Conservation (phyloP, 2,888 invertebrate genomes). For the Dromius quadrimaculatus region DNA sequence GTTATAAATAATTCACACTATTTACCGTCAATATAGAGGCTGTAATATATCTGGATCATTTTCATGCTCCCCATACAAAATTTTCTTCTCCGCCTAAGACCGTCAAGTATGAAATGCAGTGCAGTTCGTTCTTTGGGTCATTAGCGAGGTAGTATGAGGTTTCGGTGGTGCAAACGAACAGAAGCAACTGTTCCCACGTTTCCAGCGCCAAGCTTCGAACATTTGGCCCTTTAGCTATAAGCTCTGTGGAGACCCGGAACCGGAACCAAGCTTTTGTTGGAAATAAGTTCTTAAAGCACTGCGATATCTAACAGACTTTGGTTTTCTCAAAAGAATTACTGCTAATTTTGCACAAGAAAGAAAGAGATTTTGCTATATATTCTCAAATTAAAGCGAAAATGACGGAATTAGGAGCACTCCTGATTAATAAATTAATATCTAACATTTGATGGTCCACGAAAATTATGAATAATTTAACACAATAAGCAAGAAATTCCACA, state of each 20-base stretch:
- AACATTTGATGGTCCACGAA: not conserved
- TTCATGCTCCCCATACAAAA: not conserved
- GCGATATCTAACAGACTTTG: not conserved
- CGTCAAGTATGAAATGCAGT: constrained; percentile 34
- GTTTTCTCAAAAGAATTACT: no score
- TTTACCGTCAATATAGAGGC: no score
- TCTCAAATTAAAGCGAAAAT: not conserved
- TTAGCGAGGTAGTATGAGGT: not conserved
- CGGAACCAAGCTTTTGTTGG: not conserved
- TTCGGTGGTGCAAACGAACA: not conserved
- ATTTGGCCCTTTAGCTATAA: constrained; percentile 8
- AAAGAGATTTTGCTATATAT: not conserved
- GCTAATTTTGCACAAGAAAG: not conserved
- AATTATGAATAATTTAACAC: not conserved
- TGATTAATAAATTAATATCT: constrained; percentile 11
- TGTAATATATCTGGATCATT: no score
- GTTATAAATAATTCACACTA: no score
- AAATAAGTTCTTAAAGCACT: not conserved
- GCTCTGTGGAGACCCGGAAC: not conserved
- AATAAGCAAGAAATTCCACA: not conserved
- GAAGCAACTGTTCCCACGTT: constrained; percentile 11
- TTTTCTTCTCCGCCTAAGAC: not conserved
- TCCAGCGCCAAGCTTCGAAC: not conserved
- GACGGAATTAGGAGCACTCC: not conserved
- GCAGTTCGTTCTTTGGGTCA: constrained; percentile 17